phyloP scores from a whole-genome alignment of 1,140 invertebrate genomes.

The Episyrphus balteatus region DNA sequence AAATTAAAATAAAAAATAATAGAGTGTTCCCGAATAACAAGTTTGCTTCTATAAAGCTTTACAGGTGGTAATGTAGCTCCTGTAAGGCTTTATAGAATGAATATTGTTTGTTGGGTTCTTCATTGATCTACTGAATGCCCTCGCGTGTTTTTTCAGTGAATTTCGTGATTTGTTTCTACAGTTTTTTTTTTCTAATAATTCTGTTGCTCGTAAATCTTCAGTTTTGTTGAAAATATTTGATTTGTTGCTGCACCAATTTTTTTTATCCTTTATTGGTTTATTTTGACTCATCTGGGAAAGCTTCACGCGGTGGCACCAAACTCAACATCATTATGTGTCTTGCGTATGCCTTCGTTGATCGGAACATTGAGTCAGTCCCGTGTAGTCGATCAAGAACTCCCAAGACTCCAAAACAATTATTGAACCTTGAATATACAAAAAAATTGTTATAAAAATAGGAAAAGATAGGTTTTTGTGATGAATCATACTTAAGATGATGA shows the following conservation, averaged over 20 bases:
- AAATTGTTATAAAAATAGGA: slow-evolving; percentile 1
- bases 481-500: slow-evolving; percentile 73
- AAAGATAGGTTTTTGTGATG: background rate
- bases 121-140: no score
- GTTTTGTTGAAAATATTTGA: background rate
- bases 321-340: slow-evolving; percentile 74
- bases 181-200: no score
- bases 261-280: slow-evolving; percentile 11
- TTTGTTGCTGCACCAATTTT: slow-evolving; percentile 9
- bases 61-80: no score
- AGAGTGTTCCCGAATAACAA: no score
- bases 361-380: slow-evolving; percentile 70
- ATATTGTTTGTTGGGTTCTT: no score
- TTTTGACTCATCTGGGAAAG: slow-evolving; percentile 55
- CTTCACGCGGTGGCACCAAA: slow-evolving; percentile 59
- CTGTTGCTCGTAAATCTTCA: no score
- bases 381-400: slow-evolving; percentile 76
- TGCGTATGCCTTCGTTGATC: slow-evolving; percentile 57
- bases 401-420: slow-evolving; percentile 75
- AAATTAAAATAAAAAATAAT: no score
- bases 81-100: no score
- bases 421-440: slow-evolving; percentile 52
- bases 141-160: no score
- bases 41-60: no score
- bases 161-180: no score